Evolutionary conservation across 2,888 invertebrate genomes (phyloP), one percentile per base, ranked within the genome.

Genomic region (Rutpela maculata): DNA sequence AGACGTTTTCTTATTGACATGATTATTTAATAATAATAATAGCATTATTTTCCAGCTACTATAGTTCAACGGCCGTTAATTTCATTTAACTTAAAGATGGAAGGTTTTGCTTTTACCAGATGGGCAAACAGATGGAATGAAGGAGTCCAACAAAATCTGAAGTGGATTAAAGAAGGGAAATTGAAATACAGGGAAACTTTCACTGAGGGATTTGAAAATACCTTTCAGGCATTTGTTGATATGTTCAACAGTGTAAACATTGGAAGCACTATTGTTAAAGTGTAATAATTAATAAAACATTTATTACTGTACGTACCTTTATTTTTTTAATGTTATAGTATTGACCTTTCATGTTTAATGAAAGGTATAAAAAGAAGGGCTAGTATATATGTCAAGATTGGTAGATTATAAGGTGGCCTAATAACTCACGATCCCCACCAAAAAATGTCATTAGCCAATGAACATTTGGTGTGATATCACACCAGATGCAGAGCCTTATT

Each of bases 121-220:
- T 84, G 80, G 80, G 74, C 75, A 0, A 88, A 92, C 78, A 90
- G 92, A 66, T 94, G 92, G 92, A 85, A 89, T 19, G 94, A 94
- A 87, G 94, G 93, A 3, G 91, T 94, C 31, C 85, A 90, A 43
- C 92, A 93, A 81, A 94, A 95, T 88, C 84, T 92, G 11, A 87
- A 91, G 76, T 94, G 93, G 93, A 89, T 95, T 76, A 88, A 89
- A 63, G 92, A 93, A 89, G 95, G 94, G 38, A 95, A 94, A 88
- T 84, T 95, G 15, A 92, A 93, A 85, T 93, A 93, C 85, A 90
- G 90, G 79, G 95, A 95, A 88, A 94, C 94, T 67, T 86, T 93
- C 4, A 93, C 93, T 6, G 89, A 82, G 78, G 85, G 86, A 12
- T 95, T 95, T 88, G 94, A 95, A 78, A 84, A 84, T 71, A 80